phyloP scores from a whole-genome alignment of 2,797 vertebrate genomes.

The Hippocampus kuda region DNA sequence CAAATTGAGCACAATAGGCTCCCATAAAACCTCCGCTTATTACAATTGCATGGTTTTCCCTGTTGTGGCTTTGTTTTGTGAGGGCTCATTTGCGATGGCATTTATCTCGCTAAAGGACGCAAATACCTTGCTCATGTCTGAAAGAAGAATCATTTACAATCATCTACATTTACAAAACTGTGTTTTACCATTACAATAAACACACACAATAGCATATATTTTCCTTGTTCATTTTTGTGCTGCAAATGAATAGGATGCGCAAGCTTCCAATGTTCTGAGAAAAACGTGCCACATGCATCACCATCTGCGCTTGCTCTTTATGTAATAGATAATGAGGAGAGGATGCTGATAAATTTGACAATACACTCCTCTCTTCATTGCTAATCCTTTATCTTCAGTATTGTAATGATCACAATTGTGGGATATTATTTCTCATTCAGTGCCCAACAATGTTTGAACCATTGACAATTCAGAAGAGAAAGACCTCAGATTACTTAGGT shows the following conservation, averaged over 20 bases:
- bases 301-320: slow-evolving; percentile 40
- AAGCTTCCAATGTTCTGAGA: slow-evolving; percentile 48
- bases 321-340: slow-evolving; percentile 63
- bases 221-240: slow-evolving; percentile 44
- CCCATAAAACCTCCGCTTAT: slow-evolving; percentile 29
- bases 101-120: slow-evolving; percentile 56
- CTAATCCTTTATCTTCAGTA: slow-evolving; percentile 56
- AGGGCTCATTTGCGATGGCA: slow-evolving; percentile 57
- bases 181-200: slow-evolving; percentile 68
- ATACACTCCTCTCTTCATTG: slow-evolving; percentile 49
- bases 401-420: slow-evolving; percentile 60
- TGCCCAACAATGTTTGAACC: slow-evolving; percentile 49
- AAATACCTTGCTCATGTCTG: slow-evolving; percentile 46
- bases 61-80: slow-evolving; percentile 56
- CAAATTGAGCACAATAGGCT: slow-evolving; percentile 53
- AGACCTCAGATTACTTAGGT: slow-evolving; percentile 49
- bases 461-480: slow-evolving; percentile 40
- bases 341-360: slow-evolving; percentile 60
- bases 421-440: slow-evolving; percentile 58
- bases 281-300: slow-evolving; percentile 44
- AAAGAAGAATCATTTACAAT: slow-evolving; percentile 63
- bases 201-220: slow-evolving; percentile 57
- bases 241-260: slow-evolving; percentile 46
- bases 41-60: slow-evolving; percentile 45
- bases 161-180: slow-evolving; percentile 60